Base-by-base conservation (phyloP, 2,113 vertebrate genomes). In the Heloderma charlesbogerti region DNA sequence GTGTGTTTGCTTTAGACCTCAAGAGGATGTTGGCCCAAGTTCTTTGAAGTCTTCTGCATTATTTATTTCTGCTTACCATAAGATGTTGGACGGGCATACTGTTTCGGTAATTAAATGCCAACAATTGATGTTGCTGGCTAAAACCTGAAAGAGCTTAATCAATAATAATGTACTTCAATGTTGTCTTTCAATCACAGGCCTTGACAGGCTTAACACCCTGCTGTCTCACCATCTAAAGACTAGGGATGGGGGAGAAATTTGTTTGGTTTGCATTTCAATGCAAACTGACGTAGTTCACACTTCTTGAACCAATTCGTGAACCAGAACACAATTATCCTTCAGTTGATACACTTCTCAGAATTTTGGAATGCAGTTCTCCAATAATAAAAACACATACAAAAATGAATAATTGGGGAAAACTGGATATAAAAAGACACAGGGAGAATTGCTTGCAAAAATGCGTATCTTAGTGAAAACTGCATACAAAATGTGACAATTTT, bases 101-200 rank as follows among this genome's bases (percentile, higher is more conserved):
- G 95, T 95, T 96, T 96, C 94, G 94, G 96, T 96, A 96, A 97
- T 96, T 97, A 97, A 97, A 96, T 97, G 96, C 96, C 96, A 97
- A 95, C 95, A 95, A 95, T 94, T 96, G 94, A 95, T 93, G 90
- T 91, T 94, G 96, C 90, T 94, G 94, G 94, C 94, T 95, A 96
- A 96, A 94, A 93, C 94, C 63, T 93, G 87, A 86, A 95, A 93
- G 92, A 93, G 94, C 71, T 92, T 90, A 91, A 94, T 96, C 96
- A 96, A 95, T 96, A 94, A 95, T 91, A 94, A 95, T 96, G 92
- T 92, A 95, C 94, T 97, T 95, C 95, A 89, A 96, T 89, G 92
- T 91, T 86, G 95, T 77, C 91, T 95, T 93, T 94, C 94, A 96
- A 94, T 95, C 91, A 91, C 93, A 86, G 90, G 48, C 90, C 93